Conservation (phyloP, 2,888 invertebrate species). For the Mesoligia furuncula region DNA sequence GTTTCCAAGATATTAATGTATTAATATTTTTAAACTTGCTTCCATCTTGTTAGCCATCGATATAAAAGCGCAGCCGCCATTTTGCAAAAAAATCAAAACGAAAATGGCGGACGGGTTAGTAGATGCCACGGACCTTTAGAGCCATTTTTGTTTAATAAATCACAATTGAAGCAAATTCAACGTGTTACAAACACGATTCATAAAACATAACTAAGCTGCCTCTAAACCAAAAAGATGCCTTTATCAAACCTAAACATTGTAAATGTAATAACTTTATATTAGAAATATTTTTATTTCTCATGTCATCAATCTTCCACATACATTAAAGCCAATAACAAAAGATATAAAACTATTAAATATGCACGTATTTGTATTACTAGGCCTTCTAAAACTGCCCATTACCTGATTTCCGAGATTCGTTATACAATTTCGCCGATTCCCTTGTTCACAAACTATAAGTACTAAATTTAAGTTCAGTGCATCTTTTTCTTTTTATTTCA, state of each 20-base stretch:
- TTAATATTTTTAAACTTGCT: too few species aligned
- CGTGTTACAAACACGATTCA: background rate
- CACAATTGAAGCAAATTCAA: background rate
- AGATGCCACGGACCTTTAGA: too few species aligned
- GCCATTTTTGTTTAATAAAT: too few species aligned
- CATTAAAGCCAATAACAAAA: background rate
- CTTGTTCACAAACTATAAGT: too few species aligned
- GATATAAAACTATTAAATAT: background rate
- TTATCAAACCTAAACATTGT: background rate
- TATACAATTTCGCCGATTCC: too few species aligned
- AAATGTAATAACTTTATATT: background rate
- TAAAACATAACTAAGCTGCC: background rate
- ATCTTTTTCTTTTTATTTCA: too few species aligned
- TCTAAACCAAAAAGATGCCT: background rate
- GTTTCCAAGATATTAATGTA: too few species aligned
- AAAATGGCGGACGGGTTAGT: background rate
- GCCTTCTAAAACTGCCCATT: background rate
- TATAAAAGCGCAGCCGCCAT: background rate
- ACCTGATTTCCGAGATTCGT: slow-evolving; percentile 5
- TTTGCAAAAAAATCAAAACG: background rate
- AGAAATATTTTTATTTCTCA: background rate
- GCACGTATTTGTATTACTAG: background rate
- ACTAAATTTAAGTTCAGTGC: too few species aligned
- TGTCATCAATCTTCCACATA: background rate
- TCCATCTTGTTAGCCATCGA: background rate